Conservation (phyloP, 2,888 invertebrate species). For the Apotomis capreana region DNA sequence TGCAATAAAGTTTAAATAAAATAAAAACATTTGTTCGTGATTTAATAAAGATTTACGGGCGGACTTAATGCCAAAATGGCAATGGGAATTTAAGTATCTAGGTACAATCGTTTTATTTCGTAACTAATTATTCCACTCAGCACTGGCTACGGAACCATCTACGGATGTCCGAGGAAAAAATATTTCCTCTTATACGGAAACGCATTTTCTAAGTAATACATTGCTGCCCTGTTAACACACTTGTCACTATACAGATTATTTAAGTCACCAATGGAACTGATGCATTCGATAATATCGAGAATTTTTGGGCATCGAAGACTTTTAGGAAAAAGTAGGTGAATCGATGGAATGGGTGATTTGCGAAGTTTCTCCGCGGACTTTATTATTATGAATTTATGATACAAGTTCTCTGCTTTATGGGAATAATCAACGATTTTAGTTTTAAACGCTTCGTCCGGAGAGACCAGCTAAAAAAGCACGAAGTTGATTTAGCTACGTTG, state of each 20-base stretch:
- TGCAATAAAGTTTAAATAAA: too few relatives aligned
- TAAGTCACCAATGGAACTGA: not conserved
- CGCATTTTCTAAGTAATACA: not conserved
- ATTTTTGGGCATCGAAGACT: not conserved
- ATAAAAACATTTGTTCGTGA: too few relatives aligned
- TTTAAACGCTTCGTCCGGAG: not conserved
- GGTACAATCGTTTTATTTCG: not conserved
- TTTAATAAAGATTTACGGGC: too few relatives aligned
- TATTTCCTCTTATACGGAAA: not conserved
- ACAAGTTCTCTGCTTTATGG: constrained; percentile 13
- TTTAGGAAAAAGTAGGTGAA: constrained; percentile 25
- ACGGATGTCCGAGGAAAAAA: not conserved
- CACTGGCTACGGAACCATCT: constrained; percentile 5
- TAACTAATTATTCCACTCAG: constrained; percentile 21
- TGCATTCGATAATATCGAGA: not conserved
- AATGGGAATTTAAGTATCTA: too few relatives aligned
- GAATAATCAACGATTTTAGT: constrained; percentile 23
- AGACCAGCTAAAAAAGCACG: constrained; percentile 1
- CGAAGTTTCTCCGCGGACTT: constrained; percentile 3
- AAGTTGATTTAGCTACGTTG: not conserved
- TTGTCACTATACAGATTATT: not conserved
- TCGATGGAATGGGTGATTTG: constrained; percentile 28
- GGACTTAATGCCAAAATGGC: too few relatives aligned
- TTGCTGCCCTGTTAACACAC: not conserved
- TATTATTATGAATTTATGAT: constrained; percentile 33